A percentile compares a stretch with the other conserved stretches of the same genome.
phyloP scores from a whole-genome alignment of 1,140 invertebrate genomes.

The Papilio polytes region DNA sequence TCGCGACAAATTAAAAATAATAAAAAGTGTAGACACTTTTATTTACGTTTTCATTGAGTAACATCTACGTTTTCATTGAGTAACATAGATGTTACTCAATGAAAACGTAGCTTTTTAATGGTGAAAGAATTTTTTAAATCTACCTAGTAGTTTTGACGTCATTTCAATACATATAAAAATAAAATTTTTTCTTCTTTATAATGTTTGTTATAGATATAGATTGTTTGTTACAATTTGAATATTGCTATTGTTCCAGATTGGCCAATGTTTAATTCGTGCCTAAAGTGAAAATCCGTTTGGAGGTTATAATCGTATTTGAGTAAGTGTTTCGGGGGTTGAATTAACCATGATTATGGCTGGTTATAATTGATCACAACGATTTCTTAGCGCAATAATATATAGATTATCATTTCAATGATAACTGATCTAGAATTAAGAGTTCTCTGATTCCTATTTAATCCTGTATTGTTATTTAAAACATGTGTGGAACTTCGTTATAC shows the following conservation, averaged over 20 bases:
- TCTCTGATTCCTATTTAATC: not conserved
- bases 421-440: not conserved
- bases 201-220: too few relatives aligned
- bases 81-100: too few relatives aligned
- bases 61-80: too few relatives aligned
- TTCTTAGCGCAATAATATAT: too few relatives aligned
- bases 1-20: too few relatives aligned
- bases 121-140: too few relatives aligned
- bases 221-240: constrained; percentile 22
- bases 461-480: not conserved
- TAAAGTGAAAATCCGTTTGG: not conserved
- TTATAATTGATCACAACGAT: not conserved
- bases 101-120: too few relatives aligned
- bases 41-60: too few relatives aligned
- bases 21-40: too few relatives aligned
- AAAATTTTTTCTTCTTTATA: too few relatives aligned
- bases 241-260: not conserved
- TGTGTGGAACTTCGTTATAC: not conserved
- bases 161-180: too few relatives aligned
- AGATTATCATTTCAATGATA: not conserved
- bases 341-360: constrained; percentile 8
- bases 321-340: constrained; percentile 13
- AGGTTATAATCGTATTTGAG: constrained; percentile 7
- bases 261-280: not conserved
- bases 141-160: too few relatives aligned